A percentile compares a stretch with the other conserved stretches of the same genome.
phyloP scores from a whole-genome alignment of 2,113 vertebrate species.

The Alethe castanea region DNA sequence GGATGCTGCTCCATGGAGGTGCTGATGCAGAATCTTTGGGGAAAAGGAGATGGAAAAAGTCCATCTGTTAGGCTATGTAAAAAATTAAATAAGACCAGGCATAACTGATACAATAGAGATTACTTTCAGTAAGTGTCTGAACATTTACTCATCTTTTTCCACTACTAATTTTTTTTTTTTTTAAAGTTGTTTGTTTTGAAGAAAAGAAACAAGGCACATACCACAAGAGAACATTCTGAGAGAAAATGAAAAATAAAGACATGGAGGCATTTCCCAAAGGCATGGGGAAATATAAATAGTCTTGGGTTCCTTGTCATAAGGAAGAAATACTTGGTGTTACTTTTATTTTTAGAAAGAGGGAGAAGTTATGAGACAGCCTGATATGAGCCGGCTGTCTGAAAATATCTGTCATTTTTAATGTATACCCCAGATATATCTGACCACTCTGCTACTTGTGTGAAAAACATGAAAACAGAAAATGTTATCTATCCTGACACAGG shows the following conservation, averaged over 20 bases:
- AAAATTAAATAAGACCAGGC: neutral
- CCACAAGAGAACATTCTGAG: neutral
- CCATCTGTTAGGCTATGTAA: neutral
- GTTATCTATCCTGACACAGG: neutral
- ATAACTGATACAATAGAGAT: neutral
- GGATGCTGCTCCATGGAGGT: neutral
- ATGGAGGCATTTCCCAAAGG: constrained; percentile 28
- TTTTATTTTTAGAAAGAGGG: constrained; percentile 51
- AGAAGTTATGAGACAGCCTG: constrained; percentile 50
- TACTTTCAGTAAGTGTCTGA: neutral
- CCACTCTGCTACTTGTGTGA: neutral
- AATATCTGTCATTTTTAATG: constrained; percentile 34
- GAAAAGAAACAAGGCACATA: neutral
- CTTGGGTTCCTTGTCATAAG: constrained; percentile 24
- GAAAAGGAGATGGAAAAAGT: neutral
- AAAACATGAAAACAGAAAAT: constrained; percentile 20
- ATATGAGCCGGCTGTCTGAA: constrained; percentile 19
- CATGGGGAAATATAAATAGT: constrained; percentile 41
- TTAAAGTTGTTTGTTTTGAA: neutral
- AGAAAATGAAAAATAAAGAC: constrained; percentile 22
- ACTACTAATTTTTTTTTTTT: neutral
- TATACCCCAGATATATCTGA: constrained; percentile 2
- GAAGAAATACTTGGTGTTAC: constrained; percentile 45
- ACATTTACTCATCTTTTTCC: neutral
- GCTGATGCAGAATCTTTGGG: neutral